phyloP scores from a whole-genome alignment of 1,140 invertebrate species.

The Papilio dardanus region DNA sequence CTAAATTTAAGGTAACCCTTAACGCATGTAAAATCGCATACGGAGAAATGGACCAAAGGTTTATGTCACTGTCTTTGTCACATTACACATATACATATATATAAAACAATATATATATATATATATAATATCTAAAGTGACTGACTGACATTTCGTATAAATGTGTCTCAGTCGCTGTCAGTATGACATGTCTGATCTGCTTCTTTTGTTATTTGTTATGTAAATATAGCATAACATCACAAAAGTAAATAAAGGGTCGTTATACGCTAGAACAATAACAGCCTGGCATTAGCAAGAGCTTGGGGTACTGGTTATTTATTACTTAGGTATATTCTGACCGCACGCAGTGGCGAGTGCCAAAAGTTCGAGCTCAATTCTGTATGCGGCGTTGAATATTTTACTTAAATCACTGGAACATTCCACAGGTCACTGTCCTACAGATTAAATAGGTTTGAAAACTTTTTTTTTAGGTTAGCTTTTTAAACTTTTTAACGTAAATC shows the following conservation, averaged over 20 bases:
- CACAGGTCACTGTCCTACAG: conserved; percentile 27
- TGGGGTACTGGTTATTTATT: background rate
- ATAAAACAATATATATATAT: no score
- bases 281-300: background rate
- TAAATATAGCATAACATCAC: background rate
- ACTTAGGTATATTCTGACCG: conserved; percentile 26
- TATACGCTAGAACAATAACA: conserved; percentile 10
- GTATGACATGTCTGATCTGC: no score
- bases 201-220: no score
- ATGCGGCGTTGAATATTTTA: conserved; percentile 21
- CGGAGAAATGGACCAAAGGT: no score
- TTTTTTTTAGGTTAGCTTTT: background rate
- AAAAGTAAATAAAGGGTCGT: background rate
- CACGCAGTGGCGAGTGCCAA: conserved; percentile 28
- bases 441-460: conserved; percentile 1
- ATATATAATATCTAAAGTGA: no score
- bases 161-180: no score
- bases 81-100: no score
- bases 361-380: conserved; percentile 25
- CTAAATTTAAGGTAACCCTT: no score
- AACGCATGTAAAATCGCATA: no score
- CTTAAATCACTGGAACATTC: conserved; percentile 32
- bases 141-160: no score
- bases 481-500: background rate
- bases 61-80: no score